Conservation (phyloP, 2,797 vertebrate species). For the Ptychadena robeensis region DNA sequence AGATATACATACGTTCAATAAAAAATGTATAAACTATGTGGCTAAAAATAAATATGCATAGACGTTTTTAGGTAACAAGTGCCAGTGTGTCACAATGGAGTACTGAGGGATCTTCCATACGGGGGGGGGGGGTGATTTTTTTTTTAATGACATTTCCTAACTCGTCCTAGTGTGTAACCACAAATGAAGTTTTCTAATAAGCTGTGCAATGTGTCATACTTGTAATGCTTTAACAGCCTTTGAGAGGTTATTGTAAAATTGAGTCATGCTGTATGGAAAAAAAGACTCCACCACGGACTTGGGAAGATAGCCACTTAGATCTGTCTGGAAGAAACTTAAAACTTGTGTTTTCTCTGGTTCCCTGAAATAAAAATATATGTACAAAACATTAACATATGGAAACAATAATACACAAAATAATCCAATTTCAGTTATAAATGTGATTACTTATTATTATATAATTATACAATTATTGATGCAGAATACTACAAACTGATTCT, state of each 20-base stretch:
- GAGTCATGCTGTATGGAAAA: slow-evolving; percentile 89
- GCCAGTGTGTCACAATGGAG: neutral
- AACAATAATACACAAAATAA: neutral
- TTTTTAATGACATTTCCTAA: neutral
- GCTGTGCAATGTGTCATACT: slow-evolving; percentile 61
- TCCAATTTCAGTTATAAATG: neutral
- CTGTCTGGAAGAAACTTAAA: slow-evolving; percentile 93
- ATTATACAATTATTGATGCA: no score
- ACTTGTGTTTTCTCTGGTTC: slow-evolving; percentile 85
- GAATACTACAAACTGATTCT: neutral
- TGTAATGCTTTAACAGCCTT: slow-evolving; percentile 82
- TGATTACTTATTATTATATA: no score
- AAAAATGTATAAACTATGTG: slow-evolving; percentile 15
- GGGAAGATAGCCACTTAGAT: slow-evolving; percentile 89
- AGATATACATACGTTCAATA: neutral
- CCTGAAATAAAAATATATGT: slow-evolving; percentile 73
- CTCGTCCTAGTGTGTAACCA: neutral
- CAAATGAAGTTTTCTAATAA: neutral
- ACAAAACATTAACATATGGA: neutral
- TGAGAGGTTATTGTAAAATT: slow-evolving; percentile 87
- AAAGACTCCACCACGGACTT: slow-evolving; percentile 92
- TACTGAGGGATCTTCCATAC: neutral
- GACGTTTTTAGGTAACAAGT: slow-evolving; percentile 3
- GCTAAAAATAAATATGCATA: slow-evolving; percentile 40
- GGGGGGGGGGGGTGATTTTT: neutral